phyloP scores from a whole-genome alignment of 1,140 invertebrate species.

The Drosophila neocordata region DNA sequence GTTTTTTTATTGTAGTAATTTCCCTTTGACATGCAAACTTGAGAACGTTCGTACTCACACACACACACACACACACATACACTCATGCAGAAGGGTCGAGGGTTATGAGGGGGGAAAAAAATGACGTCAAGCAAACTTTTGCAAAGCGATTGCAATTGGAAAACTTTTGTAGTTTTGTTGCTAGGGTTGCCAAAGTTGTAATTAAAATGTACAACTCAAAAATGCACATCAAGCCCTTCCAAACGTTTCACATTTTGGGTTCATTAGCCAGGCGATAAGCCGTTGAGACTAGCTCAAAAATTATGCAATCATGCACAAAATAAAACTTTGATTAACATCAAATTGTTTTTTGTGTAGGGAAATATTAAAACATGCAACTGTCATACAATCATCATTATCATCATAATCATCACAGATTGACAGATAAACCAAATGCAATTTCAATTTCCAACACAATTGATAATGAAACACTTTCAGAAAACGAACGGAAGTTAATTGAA shows the following conservation, averaged over 20 bases:
- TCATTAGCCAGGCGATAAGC: slow-evolving; percentile 53
- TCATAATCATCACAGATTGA: neutral
- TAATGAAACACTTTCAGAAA: neutral
- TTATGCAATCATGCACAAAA: neutral
- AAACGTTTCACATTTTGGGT: slow-evolving; percentile 7
- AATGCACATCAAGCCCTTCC: neutral
- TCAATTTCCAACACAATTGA: neutral
- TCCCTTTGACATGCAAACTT: slow-evolving; percentile 72
- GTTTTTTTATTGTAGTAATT: slow-evolving; percentile 52
- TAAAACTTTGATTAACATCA: neutral
- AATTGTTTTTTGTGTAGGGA: neutral
- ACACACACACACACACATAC: too few species aligned
- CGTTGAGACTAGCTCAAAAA: slow-evolving; percentile 1
- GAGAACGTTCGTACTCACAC: slow-evolving; percentile 39
- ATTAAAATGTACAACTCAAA: slow-evolving; percentile 50
- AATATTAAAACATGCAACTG: neutral
- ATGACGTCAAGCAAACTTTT: slow-evolving; percentile 45
- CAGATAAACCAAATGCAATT: neutral
- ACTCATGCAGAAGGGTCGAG: neutral
- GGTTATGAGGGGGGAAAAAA: slow-evolving; percentile 29
- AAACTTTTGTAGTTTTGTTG: slow-evolving; percentile 44
- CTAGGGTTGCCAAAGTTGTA: slow-evolving; percentile 33
- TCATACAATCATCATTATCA: neutral
- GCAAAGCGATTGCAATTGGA: slow-evolving; percentile 32
- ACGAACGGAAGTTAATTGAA: slow-evolving; percentile 3